Percentiles rank a stretch among this genome's conserved stretches.
phyloP scores from a whole-genome alignment of 2,888 invertebrate species.

The Meghimatium bilineatum region DNA sequence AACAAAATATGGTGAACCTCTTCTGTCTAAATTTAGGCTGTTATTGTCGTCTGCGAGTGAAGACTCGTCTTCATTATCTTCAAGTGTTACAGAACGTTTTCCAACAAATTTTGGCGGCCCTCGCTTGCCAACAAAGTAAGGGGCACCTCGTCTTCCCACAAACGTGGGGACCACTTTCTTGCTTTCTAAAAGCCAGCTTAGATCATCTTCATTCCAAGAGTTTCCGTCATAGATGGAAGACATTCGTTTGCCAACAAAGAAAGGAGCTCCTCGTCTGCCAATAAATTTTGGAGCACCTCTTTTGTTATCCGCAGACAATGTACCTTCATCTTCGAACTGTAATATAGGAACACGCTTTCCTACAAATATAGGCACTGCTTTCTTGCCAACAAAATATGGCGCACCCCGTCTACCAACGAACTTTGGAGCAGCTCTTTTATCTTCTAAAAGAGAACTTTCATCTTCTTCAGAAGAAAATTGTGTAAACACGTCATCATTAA shows the following conservation, averaged over 20 bases:
- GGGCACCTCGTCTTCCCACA: neutral
- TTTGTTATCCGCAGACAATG: neutral
- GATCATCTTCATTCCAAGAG: neutral
- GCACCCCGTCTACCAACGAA: constrained; percentile 18
- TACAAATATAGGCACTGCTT: constrained; percentile 10
- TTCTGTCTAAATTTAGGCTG: neutral
- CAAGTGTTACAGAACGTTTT: neutral
- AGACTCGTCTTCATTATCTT: neutral
- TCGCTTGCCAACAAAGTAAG: constrained; percentile 21
- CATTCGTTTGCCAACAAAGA: constrained; percentile 26
- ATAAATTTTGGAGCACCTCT: constrained; percentile 31
- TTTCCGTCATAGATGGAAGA: neutral
- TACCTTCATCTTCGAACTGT: neutral
- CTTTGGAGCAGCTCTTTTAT: neutral
- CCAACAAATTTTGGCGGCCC: constrained; percentile 21
- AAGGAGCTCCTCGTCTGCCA: constrained; percentile 18
- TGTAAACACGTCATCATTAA: neutral
- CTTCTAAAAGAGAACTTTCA: neutral
- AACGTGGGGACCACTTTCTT: neutral
- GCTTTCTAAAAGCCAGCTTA: neutral
- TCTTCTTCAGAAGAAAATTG: neutral
- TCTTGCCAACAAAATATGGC: constrained; percentile 25
- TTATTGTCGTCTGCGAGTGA: neutral
- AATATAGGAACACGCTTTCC: neutral
- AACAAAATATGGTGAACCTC: constrained; percentile 7